A percentile compares a stretch with the other conserved stretches of the same genome.
phyloP scores from a whole-genome alignment of 2,113 vertebrate species.

The Vulpes ferrilata region DNA sequence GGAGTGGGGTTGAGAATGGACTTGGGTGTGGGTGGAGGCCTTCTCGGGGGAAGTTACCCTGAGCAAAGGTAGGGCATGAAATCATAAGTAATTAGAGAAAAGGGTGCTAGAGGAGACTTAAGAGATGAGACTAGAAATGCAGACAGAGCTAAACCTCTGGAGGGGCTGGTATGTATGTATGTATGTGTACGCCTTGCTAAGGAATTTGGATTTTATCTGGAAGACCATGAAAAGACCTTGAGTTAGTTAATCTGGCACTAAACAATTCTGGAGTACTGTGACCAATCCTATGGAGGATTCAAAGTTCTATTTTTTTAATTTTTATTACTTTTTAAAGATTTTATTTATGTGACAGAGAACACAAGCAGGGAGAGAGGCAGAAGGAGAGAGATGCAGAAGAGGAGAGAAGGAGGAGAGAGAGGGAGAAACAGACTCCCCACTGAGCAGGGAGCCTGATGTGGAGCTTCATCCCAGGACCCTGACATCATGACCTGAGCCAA shows the following conservation, averaged over 20 bases:
- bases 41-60: neutral
- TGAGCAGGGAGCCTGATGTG: neutral
- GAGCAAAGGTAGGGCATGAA: neutral
- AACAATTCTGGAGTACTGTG: slow-evolving; percentile 16
- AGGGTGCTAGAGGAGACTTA: neutral
- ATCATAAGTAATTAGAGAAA: neutral
- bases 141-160: neutral
- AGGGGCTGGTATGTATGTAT: neutral
- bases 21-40: neutral
- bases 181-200: neutral
- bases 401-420: neutral
- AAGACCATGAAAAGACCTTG: neutral
- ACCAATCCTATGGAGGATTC: neutral
- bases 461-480: neutral
- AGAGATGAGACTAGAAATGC: neutral
- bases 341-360: neutral
- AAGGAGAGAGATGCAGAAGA: neutral
- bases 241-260: neutral
- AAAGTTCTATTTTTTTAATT: neutral
- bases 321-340: neutral
- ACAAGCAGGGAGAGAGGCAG: neutral
- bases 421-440: neutral
- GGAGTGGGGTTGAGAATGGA: neutral
- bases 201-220: slow-evolving; percentile 34
- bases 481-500: neutral